phyloP scores from a whole-genome alignment of 1,140 invertebrate species.

The Drosophila auraria region DNA sequence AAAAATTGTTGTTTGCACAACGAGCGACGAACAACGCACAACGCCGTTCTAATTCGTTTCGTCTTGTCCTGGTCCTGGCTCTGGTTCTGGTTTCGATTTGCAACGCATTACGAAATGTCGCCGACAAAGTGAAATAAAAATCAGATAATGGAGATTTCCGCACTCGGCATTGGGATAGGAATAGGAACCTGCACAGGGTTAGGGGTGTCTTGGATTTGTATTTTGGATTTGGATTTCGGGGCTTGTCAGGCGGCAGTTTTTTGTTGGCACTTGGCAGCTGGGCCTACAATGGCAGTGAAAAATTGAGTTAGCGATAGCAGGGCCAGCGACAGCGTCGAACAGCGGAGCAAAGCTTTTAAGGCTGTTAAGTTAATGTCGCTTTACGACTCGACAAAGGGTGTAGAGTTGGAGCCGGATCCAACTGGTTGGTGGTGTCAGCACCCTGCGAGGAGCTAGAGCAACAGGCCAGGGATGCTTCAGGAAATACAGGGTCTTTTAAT shows the following conservation, averaged over 20 bases:
- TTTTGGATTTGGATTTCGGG: slow-evolving; percentile 16
- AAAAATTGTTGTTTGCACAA: slow-evolving; percentile 75
- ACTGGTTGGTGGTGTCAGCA: not conserved
- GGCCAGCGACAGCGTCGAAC: slow-evolving; percentile 11
- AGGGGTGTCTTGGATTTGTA: slow-evolving; percentile 5
- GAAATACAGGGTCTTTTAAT: not conserved
- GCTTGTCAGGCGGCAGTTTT: slow-evolving; percentile 28
- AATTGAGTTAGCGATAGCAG: slow-evolving; percentile 75
- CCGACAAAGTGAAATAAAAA: slow-evolving; percentile 67
- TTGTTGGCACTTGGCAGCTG: slow-evolving; percentile 1
- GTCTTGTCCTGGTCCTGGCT: not conserved
- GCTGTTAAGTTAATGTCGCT: slow-evolving; percentile 68
- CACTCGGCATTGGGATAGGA: slow-evolving; percentile 31
- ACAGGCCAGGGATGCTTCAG: not conserved
- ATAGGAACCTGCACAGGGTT: too few species aligned
- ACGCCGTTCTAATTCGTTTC: slow-evolving; percentile 40
- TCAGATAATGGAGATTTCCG: slow-evolving; percentile 72
- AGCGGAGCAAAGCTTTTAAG: slow-evolving; percentile 73
- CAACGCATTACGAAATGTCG: slow-evolving; percentile 76
- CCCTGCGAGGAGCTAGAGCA: not conserved
- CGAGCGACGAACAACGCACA: slow-evolving; percentile 2
- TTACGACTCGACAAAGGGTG: slow-evolving; percentile 32
- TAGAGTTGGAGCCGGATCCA: not conserved
- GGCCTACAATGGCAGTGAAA: slow-evolving; percentile 69
- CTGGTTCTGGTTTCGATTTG: slow-evolving; percentile 65